Evolutionary conservation across 2,113 vertebrate genomes (phyloP), one percentile per base, ranked within the genome.

Genomic region (Sylvia atricapilla): DNA sequence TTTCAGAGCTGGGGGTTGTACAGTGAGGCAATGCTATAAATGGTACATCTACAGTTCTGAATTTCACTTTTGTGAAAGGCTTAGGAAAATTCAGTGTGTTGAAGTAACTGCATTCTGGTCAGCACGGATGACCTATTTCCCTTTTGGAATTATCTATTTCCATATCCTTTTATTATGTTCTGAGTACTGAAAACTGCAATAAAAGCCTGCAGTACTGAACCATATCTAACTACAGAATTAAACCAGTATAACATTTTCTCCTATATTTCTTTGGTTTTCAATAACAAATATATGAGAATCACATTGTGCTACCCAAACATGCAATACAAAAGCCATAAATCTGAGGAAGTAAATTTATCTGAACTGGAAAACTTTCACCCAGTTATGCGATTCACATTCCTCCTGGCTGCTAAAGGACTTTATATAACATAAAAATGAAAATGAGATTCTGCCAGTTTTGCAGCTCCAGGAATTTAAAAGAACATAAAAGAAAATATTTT

Each of bases 401-500:
- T 98, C 95, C 97, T 90, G 97, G 95, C 97, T 96, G 96, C 96
- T 96, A 80, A 96, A 97, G 97, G 96, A 97, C 96, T 97, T 97
- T 44, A 58, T 90, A 76, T 47, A 96, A 98, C 97, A 95, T 96
- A 96, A 97, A 97, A 95, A 97, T 96, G 97, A 98, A 97, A 97
- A 98, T 96, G 97, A 97, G 81, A 96, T 97, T 98, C 95, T 96
- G 97, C 97, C 98, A 96, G 92, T 95, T 97, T 97, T 93, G 94
- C 97, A 97, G 97, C 96, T 97, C 92, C 50, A 91, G 90, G 96
- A 97, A 97, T 97, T 98, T 94, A 93, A 97, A 98, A 98, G 98
- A 98, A 98, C 98, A 98, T 98, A 98, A 98, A 98, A 98, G 98
- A 98, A 98, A 98, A 98, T 88, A 96, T 95, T 93, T 90, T 90